These are phyloP conservation scores for Heliothis subflexa DNA, from an alignment of 1,140 invertebrate genomes.

Conservation along the genomic window DNA sequence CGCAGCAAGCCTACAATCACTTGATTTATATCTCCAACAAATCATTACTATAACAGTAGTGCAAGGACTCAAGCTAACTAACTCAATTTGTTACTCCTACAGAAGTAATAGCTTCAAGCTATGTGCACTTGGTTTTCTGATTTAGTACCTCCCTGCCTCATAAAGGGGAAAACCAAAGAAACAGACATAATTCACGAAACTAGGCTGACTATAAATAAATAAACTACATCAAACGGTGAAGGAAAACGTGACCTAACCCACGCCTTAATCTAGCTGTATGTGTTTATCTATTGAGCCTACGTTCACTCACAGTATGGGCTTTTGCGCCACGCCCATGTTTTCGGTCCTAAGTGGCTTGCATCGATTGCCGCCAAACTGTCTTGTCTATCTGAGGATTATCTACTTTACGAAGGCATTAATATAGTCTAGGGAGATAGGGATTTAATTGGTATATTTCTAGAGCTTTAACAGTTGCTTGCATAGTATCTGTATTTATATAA, in stretches of 20 bases:
- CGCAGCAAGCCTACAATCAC: not conserved
- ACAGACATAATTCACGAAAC: slow-evolving; percentile 34
- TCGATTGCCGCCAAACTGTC: slow-evolving; percentile 12
- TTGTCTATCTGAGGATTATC: slow-evolving; percentile 14
- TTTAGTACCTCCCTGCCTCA: slow-evolving; percentile 21
- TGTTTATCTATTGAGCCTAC: slow-evolving; percentile 23
- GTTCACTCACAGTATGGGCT: slow-evolving; percentile 2
- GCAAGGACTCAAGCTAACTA: not conserved
- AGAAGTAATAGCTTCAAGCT: slow-evolving; percentile 25
- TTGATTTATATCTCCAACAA: not conserved
- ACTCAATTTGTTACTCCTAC: slow-evolving; percentile 17
- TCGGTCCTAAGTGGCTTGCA: slow-evolving; percentile 2
- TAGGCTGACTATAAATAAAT: slow-evolving; percentile 37
- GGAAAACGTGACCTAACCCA: slow-evolving; percentile 40
- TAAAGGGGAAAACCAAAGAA: slow-evolving; percentile 39
- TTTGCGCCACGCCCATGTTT: slow-evolving; percentile 18
- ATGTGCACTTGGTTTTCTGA: slow-evolving; percentile 16
- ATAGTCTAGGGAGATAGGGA: not conserved
- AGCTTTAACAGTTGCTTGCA: too few relatives aligned
- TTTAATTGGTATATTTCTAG: not conserved
- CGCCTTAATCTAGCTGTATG: slow-evolving; percentile 20
- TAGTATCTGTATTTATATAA: too few relatives aligned
- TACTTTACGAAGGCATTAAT: not conserved
- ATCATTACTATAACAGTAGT: slow-evolving; percentile 9
- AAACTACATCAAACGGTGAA: slow-evolving; percentile 32